A percentile compares a stretch with the other conserved stretches of the same genome.
phyloP scores from a whole-genome alignment of 2,888 invertebrate genomes.

The Drosophila atripex region DNA sequence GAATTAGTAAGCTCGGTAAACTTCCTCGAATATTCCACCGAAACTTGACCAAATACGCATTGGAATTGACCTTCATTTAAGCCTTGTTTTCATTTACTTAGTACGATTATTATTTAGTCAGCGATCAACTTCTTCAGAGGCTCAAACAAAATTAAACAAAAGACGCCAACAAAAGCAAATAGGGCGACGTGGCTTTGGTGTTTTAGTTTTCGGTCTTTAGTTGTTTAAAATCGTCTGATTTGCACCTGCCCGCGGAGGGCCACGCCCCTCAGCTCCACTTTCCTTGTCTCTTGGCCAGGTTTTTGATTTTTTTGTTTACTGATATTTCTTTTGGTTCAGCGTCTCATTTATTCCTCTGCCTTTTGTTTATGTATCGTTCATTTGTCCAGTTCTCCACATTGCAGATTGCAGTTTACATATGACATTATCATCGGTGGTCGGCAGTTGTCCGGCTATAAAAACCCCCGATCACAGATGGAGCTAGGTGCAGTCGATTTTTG shows the following conservation, averaged over 20 bases:
- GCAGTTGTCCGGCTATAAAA: constrained; percentile 71
- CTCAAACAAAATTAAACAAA: constrained; percentile 29
- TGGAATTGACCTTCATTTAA: constrained; percentile 31
- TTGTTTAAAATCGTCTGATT: constrained; percentile 14
- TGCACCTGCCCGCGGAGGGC: constrained; percentile 10
- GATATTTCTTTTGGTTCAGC: constrained; percentile 42
- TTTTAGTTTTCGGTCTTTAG: constrained; percentile 17
- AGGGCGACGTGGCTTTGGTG: constrained; percentile 34
- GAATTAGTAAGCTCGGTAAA: constrained; percentile 4
- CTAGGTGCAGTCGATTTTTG: constrained; percentile 73
- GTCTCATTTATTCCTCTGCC: constrained; percentile 58
- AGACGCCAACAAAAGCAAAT: constrained; percentile 31
- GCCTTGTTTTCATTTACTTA: constrained; percentile 33
- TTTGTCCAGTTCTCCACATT: constrained; percentile 52
- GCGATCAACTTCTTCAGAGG: constrained; percentile 59
- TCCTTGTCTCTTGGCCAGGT: constrained; percentile 17
- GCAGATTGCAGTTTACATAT: constrained; percentile 70
- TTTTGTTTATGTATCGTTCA: constrained; percentile 63
- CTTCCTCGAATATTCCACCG: constrained; percentile 5
- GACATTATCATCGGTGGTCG: constrained; percentile 62
- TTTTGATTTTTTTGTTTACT: constrained; percentile 17
- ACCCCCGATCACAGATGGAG: constrained; percentile 30
- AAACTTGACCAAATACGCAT: constrained; percentile 28
- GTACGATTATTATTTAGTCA: constrained; percentile 49
- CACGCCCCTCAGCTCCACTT: constrained; percentile 10